phyloP scores from a whole-genome alignment of 2,888 invertebrate species.

The Tiliacea aurago region DNA sequence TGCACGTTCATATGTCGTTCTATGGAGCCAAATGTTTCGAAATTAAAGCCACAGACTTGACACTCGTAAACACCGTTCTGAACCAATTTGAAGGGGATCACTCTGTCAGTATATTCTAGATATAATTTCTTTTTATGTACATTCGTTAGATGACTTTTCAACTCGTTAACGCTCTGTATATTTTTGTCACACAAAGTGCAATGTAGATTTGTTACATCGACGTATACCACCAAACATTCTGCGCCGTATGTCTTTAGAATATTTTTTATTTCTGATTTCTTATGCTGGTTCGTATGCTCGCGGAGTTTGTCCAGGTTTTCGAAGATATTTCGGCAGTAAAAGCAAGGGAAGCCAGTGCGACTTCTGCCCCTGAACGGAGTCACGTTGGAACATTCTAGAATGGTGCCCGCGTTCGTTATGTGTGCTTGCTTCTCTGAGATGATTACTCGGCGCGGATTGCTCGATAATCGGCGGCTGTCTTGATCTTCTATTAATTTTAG shows the following conservation, averaged over 20 bases:
- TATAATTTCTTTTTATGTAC: slow-evolving; percentile 78
- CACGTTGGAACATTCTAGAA: slow-evolving; percentile 79
- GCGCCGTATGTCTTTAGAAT: slow-evolving; percentile 75
- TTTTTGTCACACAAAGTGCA: slow-evolving; percentile 76
- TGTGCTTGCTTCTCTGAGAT: slow-evolving; percentile 80
- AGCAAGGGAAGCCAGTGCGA: slow-evolving; percentile 81
- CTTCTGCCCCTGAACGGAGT: slow-evolving; percentile 82
- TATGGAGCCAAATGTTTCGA: slow-evolving; percentile 84
- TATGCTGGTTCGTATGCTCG: slow-evolving; percentile 73
- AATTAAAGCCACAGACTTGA: slow-evolving; percentile 79
- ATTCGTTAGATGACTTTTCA: slow-evolving; percentile 79
- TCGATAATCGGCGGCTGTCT: slow-evolving; percentile 21
- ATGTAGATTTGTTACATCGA: slow-evolving; percentile 78
- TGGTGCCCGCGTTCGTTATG: slow-evolving; percentile 73
- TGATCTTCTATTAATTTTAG: slow-evolving; percentile 65
- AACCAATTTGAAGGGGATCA: slow-evolving; percentile 81
- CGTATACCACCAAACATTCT: slow-evolving; percentile 82
- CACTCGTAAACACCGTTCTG: slow-evolving; percentile 76
- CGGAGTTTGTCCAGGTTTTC: slow-evolving; percentile 74
- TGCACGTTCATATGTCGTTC: slow-evolving; percentile 86
- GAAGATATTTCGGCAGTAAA: slow-evolving; percentile 79
- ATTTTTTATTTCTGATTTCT: slow-evolving; percentile 66
- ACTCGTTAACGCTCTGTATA: slow-evolving; percentile 72
- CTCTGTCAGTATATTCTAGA: slow-evolving; percentile 75
- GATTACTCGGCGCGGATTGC: slow-evolving; percentile 52